Conservation (phyloP, 2,888 invertebrate genomes). For the Rhogogaster chlorosoma region DNA sequence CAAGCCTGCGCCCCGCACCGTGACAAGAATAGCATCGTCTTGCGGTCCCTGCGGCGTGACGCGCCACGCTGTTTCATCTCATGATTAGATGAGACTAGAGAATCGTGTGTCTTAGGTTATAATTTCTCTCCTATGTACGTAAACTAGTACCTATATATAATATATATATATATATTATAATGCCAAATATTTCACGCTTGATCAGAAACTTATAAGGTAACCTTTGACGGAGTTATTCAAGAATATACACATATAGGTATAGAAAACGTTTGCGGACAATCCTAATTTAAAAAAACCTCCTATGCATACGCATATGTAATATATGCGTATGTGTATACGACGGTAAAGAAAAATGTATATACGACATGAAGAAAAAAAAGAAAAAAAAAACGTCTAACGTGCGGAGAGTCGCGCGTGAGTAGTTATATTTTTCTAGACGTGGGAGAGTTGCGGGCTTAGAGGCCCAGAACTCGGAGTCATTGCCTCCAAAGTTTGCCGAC, state of each 20-base stretch:
- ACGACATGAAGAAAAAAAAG: background rate
- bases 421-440: slow-evolving; percentile 2
- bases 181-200: background rate
- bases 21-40: slow-evolving; percentile 43
- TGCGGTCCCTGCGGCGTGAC: slow-evolving; percentile 42
- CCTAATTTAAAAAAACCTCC: background rate
- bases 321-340: background rate
- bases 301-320: background rate
- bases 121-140: background rate
- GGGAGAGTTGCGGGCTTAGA: slow-evolving; percentile 6
- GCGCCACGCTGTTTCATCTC: slow-evolving; percentile 43
- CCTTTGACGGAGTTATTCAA: no score
- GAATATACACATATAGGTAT: no score
- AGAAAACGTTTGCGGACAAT: background rate
- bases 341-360: no score
- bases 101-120: slow-evolving; percentile 3
- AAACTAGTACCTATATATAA: background rate
- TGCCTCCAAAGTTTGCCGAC: slow-evolving; percentile 46
- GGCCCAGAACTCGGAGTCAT: slow-evolving; percentile 40
- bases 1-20: slow-evolving; percentile 32
- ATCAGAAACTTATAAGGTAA: no score
- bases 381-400: background rate
- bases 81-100: slow-evolving; percentile 38
- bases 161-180: background rate
- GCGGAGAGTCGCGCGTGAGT: background rate